These are phyloP conservation scores for Sigmodon hispidus DNA, from an alignment of 2,113 vertebrate genomes.

Conservation along the genomic window DNA sequence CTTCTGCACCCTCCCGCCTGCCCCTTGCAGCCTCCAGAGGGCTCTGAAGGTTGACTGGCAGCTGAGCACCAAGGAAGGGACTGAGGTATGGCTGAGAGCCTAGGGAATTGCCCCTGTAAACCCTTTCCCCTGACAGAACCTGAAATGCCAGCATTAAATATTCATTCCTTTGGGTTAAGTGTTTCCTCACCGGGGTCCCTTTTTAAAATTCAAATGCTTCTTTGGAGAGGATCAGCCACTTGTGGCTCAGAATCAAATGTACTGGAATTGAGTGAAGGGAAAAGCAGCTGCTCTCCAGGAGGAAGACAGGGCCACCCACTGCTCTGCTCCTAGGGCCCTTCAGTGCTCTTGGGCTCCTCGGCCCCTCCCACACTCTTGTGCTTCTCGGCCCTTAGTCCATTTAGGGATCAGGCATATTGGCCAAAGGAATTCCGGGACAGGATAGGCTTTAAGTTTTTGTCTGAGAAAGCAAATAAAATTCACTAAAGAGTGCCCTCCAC, in stretches of 20 bases:
- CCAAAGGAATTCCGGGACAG: background rate
- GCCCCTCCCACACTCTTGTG: background rate
- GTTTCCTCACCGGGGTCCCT: constrained; percentile 73
- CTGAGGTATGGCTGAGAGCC: background rate
- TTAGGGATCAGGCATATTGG: background rate
- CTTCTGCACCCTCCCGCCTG: background rate
- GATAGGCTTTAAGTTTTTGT: background rate
- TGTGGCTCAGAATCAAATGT: constrained; percentile 76
- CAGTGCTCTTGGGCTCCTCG: background rate
- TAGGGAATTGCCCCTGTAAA: constrained; percentile 41
- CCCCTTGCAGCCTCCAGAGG: background rate
- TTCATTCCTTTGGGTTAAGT: constrained; percentile 81
- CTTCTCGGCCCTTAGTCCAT: background rate
- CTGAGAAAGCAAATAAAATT: background rate
- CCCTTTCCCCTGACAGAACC: constrained; percentile 34
- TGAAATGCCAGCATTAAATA: constrained; percentile 80
- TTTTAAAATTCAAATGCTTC: constrained; percentile 81
- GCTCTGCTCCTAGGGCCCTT: background rate
- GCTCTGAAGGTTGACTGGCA: background rate
- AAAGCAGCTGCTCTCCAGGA: background rate
- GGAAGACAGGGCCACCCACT: background rate
- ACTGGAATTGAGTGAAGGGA: constrained; percentile 52
- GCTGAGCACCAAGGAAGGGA: background rate
- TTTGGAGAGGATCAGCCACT: constrained; percentile 70
- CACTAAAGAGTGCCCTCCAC: background rate